A percentile compares a stretch with the other conserved stretches of the same genome.
These are phyloP conservation scores for Diabrotica undecimpunctata DNA, from an alignment of 1,140 invertebrate genomes.

Conservation along the genomic window DNA sequence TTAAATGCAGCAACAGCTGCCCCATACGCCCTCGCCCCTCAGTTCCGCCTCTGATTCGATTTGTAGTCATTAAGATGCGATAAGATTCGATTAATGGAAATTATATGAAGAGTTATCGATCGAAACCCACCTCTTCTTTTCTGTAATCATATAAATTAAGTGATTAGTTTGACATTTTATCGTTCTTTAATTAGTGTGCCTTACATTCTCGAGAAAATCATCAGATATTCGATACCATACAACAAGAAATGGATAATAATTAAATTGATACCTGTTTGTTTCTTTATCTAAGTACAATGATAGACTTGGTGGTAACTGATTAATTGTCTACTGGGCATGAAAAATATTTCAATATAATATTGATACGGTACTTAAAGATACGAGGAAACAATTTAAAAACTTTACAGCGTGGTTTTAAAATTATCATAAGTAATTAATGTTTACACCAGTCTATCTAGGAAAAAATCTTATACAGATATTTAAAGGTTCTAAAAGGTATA, in stretches of 20 bases:
- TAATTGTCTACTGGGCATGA: no score
- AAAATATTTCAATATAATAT: no score
- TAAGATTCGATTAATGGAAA: conserved; percentile 2
- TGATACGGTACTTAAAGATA: no score
- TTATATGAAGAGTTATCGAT: background rate
- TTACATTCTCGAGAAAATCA: background rate
- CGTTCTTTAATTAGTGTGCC: background rate
- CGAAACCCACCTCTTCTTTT: background rate
- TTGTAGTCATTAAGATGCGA: background rate
- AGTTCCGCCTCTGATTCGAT: background rate
- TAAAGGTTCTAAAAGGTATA: no score
- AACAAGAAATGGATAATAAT: background rate
- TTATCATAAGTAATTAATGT: no score
- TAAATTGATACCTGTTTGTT: background rate
- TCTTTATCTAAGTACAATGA: no score
- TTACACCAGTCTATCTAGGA: no score
- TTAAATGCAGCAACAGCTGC: no score
- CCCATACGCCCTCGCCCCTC: background rate
- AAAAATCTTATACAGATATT: no score
- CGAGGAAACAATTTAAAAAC: no score
- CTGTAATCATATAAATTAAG: conserved; percentile 1
- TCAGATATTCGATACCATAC: background rate
- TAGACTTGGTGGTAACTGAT: no score
- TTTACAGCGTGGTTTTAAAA: no score
- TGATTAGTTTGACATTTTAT: background rate